phyloP scores from a whole-genome alignment of 1,140 invertebrate species.

The Euura lappo region DNA sequence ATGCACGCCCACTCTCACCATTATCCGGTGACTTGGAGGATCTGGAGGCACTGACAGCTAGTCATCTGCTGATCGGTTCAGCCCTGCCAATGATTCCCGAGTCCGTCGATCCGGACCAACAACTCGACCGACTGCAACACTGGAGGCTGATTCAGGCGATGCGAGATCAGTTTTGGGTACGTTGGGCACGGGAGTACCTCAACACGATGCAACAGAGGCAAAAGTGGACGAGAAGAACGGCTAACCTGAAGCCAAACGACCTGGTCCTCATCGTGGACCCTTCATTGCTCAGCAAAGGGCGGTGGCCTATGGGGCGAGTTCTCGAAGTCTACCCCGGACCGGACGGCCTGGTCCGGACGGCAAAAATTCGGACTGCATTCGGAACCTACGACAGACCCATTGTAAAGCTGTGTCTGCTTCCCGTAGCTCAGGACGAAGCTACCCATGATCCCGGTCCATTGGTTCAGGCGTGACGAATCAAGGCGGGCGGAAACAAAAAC shows the following conservation, averaged over 20 bases:
- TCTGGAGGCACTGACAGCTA: slow-evolving; percentile 12
- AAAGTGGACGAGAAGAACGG: slow-evolving; percentile 17
- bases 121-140: slow-evolving; percentile 17
- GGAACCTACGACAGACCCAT: not conserved
- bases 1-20: slow-evolving; percentile 27
- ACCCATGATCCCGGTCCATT: too few species aligned
- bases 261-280: slow-evolving; percentile 19
- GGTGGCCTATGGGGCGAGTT: slow-evolving; percentile 18
- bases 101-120: slow-evolving; percentile 8
- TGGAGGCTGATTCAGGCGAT: slow-evolving; percentile 33
- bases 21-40: slow-evolving; percentile 22
- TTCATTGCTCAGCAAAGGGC: slow-evolving; percentile 1
- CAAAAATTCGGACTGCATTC: slow-evolving; percentile 8
- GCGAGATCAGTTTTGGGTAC: slow-evolving; percentile 33
- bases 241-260: slow-evolving; percentile 11
- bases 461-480: too few species aligned
- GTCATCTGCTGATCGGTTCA: slow-evolving; percentile 23
- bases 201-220: slow-evolving; percentile 16
- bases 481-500: too few species aligned
- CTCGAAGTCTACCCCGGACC: slow-evolving; percentile 21
- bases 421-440: too few species aligned
- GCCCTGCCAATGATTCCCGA: slow-evolving; percentile 20
- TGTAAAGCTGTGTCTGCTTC: too few species aligned
- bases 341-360: slow-evolving; percentile 12
- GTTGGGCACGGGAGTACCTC: slow-evolving; percentile 35